A percentile compares a stretch with the other conserved stretches of the same genome.
phyloP scores from a whole-genome alignment of 2,888 invertebrate genomes.

The Gymnoscelis rufifasciata region DNA sequence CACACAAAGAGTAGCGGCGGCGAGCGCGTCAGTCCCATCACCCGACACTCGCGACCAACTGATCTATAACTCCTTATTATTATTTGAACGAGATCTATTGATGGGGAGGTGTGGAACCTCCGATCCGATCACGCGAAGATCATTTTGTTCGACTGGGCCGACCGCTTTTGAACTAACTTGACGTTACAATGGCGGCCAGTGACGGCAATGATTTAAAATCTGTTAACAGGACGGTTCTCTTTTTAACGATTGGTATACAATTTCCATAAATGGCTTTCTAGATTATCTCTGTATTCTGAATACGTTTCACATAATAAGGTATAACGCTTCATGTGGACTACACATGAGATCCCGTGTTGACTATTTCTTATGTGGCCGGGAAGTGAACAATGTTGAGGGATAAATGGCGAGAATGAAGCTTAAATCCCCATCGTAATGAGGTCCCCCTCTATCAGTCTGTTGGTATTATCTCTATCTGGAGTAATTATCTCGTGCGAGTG shows the following conservation, averaged over 20 bases:
- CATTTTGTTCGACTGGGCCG: conserved; percentile 76
- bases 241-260: conserved; percentile 78
- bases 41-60: conserved; percentile 37
- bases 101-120: conserved; percentile 74
- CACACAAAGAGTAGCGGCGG: conserved; percentile 44
- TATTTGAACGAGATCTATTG: conserved; percentile 79
- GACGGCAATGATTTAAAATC: conserved; percentile 80
- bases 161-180: conserved; percentile 78
- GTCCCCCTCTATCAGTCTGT: conserved; percentile 48
- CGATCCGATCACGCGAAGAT: conserved; percentile 69
- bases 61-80: conserved; percentile 79
- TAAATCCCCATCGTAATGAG: conserved; percentile 57
- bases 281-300: conserved; percentile 63
- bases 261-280: conserved; percentile 76
- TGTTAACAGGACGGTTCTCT: conserved; percentile 78
- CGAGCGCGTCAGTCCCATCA: conserved; percentile 44
- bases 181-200: conserved; percentile 73
- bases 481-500: conserved; percentile 58
- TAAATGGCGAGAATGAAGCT: conserved; percentile 49
- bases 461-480: conserved; percentile 53
- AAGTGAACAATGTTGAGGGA: conserved; percentile 50
- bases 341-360: conserved; percentile 27
- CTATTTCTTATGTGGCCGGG: conserved; percentile 33
- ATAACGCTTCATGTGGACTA: conserved; percentile 46
- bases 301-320: conserved; percentile 62